These are phyloP conservation scores for Herminia tarsipennalis DNA, from an alignment of 2,888 invertebrate species.

Conservation along the genomic window DNA sequence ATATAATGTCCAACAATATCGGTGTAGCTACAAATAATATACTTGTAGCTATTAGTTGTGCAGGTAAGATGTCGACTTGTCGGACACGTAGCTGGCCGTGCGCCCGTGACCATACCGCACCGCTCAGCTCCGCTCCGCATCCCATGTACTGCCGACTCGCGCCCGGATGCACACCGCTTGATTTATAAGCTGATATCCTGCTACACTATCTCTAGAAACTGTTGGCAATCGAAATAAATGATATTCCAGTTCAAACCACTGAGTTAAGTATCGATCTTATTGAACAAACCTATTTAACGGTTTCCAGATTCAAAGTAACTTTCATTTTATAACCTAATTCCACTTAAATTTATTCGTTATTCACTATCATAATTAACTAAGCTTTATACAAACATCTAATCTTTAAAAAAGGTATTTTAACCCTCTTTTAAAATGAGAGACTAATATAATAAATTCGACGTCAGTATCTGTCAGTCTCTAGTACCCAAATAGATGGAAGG, in stretches of 20 bases:
- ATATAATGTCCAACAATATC: slow-evolving; percentile 16
- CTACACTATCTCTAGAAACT: slow-evolving; percentile 44
- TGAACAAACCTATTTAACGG: slow-evolving; percentile 9
- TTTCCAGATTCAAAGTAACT: too few relatives aligned
- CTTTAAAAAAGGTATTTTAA: too few relatives aligned
- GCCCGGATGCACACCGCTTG: slow-evolving; percentile 58
- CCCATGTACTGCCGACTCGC: slow-evolving; percentile 42
- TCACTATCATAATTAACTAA: too few relatives aligned
- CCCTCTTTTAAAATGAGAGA: too few relatives aligned
- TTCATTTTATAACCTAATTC: too few relatives aligned
- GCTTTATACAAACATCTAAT: too few relatives aligned
- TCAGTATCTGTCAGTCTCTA: too few relatives aligned
- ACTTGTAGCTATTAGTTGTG: slow-evolving; percentile 12
- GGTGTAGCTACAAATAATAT: slow-evolving; percentile 16
- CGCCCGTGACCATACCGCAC: slow-evolving; percentile 39
- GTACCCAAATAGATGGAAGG: too few relatives aligned
- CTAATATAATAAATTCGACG: too few relatives aligned
- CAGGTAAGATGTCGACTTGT: slow-evolving; percentile 31
- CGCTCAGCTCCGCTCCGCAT: slow-evolving; percentile 3
- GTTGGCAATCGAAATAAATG: slow-evolving; percentile 47
- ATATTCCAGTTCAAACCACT: slow-evolving; percentile 32
- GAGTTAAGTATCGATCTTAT: slow-evolving; percentile 17
- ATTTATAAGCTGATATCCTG: slow-evolving; percentile 72
- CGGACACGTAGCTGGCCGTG: slow-evolving; percentile 42
- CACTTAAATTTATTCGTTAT: too few relatives aligned